Evolutionary conservation across 2,888 invertebrate genomes (phyloP), one percentile per base, ranked within the genome.

Genomic region (Sarcophaga subvicina): DNA sequence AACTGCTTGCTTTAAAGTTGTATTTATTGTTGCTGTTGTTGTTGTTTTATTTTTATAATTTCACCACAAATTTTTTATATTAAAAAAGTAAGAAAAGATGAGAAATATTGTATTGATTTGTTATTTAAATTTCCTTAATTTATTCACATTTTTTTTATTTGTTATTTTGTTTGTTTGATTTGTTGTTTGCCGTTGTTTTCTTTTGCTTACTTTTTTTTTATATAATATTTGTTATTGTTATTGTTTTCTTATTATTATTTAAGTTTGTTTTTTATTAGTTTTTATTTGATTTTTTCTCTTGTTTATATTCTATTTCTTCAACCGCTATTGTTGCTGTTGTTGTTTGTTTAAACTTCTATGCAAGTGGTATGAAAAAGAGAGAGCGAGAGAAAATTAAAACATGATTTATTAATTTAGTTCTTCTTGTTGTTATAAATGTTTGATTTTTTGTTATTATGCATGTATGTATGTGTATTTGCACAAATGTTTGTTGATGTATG

Each of bases 291-390:
- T 54, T 14, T 54, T 54, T 54, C 17, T 20, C 17, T n/a, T 47
- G 37, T n/a, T 69, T n/a, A 69, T 69, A 69, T 47, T 47, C n/a
- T 69, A 47, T 69, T 69, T 69, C 17, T 37, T 37, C n/a, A 47
- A 69, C 6, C 37, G 27, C 14, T n/a, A 45, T 69, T 47, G 17
- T 69, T 71, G 14, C 14, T 54, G 20, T 25, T 70, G 11, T 20
- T 54, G 4, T 70, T 25, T 54, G 1, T n/a, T 70, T 70, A 63
- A 76, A 80, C 59, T 80, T 84, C 47, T 79, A 73, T 80, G 75
- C 80, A 76, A 84, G 67, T 84, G 76, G 64, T 79, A 75, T 75
- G 64, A 54, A 37, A 76, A 76, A 47, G 27, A 64, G 59, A 14
- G 27, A 64, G 54, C 54, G 49, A 67, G 4, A 25, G 49, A 83